Evolutionary conservation across 1,140 invertebrate genomes (phyloP), one percentile per base, ranked within the genome.

Genomic region (Hycleus phaleratus): DNA sequence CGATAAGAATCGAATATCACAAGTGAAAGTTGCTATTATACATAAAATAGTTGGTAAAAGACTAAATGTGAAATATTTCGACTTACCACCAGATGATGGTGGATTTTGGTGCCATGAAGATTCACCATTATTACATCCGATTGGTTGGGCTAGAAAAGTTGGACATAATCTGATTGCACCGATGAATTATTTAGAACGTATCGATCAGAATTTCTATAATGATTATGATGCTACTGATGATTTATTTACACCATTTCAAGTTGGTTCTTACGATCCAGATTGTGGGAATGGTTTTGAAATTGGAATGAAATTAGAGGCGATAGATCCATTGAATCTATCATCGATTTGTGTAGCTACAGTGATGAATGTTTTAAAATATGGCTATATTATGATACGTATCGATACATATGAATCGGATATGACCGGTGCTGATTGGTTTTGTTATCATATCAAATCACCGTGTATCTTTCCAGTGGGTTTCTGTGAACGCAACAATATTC

Each of bases 61-160:
- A 43, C 79, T 97, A 24, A 89, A 94, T 65, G 81, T 97, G 0
- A 85, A 86, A 64, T 98, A 98, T 77, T 92, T 90, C 65, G 90
- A 95, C 64, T 85, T 87, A 48, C 77, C 83, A 6, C 80, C 84
- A 1, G 83, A 86, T 47, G 87, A 88, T 67, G 82, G 84, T 68
- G 91, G 88, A 5, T 97, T 97, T 74, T 98, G 94, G 94, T 97
- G 93, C 69, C 94, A 97, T 65, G 91, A 95, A 74, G 89, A 93
- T 70, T 96, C 93, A 0, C 88, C 92, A 0, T 78, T 97, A 4
- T 91, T 98, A 59, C 95, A 98, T 78, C 92, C 91, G 3, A 88
- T 96, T 3, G 95, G 95, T 10, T 98, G 95, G 95, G 91, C 94
- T 0, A 80, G 79, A 59, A 72, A 86, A 73, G 70, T 71, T 18